Evolutionary conservation across 2,888 invertebrate genomes (phyloP).

Genomic region (Mesorhabditis sp.): DNA sequence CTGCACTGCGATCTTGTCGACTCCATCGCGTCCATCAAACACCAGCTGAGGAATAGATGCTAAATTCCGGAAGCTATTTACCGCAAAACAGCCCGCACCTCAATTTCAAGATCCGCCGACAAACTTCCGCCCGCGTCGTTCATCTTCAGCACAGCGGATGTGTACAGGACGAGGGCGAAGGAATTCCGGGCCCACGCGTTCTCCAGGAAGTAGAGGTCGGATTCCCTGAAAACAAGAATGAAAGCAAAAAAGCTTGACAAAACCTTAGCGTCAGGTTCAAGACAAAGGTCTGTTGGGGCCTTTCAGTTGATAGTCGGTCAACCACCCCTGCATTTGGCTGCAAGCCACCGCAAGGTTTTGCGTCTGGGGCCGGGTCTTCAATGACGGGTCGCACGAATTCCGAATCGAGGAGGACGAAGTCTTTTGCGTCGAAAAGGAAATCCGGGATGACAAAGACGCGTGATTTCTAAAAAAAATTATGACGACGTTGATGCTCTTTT

Average conservation of each 20-base stretch:
- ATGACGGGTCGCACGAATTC: conserved; percentile 30
- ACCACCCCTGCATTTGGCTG: not conserved
- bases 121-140: conserved; percentile 41
- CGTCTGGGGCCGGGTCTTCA: not conserved
- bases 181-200: conserved; percentile 82
- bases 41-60: conserved; percentile 40
- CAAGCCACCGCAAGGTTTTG: not conserved
- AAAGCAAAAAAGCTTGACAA: not conserved
- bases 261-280: conserved; percentile 30
- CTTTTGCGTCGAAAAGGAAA: conserved; percentile 48
- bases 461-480: conserved; percentile 31
- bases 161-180: conserved; percentile 76
- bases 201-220: conserved; percentile 89
- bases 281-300: conserved; percentile 19
- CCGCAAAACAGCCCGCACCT: conserved; percentile 17
- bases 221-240: conserved; percentile 73
- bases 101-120: conserved; percentile 44
- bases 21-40: conserved; percentile 43
- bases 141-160: conserved; percentile 47
- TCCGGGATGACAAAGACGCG: conserved; percentile 50
- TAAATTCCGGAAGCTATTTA: conserved; percentile 12
- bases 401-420: conserved; percentile 45
- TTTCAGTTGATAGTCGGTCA: not conserved
- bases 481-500: not conserved
- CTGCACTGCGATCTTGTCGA: conserved; percentile 40